Evolutionary conservation across 2,113 vertebrate species (phyloP), one percentile per base, ranked within the genome.

Genomic region (Pachyramphus minor): DNA sequence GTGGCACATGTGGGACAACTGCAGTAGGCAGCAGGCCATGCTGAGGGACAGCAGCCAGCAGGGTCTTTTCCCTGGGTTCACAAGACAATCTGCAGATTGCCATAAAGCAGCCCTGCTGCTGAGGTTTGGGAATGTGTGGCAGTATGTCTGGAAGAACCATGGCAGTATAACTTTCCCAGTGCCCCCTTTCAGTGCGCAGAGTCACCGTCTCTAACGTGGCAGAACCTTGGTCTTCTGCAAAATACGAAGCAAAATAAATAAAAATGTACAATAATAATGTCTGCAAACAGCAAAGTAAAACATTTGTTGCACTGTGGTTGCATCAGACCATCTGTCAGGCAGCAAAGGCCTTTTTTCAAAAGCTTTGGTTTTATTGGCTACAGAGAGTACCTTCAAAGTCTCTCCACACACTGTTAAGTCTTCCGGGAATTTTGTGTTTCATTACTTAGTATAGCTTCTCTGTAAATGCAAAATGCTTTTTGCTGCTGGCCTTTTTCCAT

Each of bases 121-220:
- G 37, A 63, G 9, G 19, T 6, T 3, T 22, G 24, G 27, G 13
- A 19, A 42, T 11, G 1, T n/a, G 12, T 0, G 3, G 23, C 41
- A 42, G 20, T 66, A 31, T 12, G 14, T 41, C 20, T 50, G 21
- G 18, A 79, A 75, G 67, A 60, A 72, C 33, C 33, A 20, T 31
- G 21, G 49, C 63, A 62, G 6, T 12, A 17, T 13, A 39, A 23
- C 21, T 59, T 89, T 33, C 22, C 50, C 42, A 74, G 73, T 81
- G 52, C 21, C 28, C 24, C 13, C 30, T 73, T 75, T 47, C 25
- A 9, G 13, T 10, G 27, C 75, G 44, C 49, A 33, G 2, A 53
- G 59, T 28, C 56, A 78, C 41, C 24, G 15, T 6, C 58, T 72
- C n/a, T 13, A 52, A 41, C 41, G 6, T 8, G 25, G 74, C 58